Evolutionary conservation across 2,113 vertebrate genomes (phyloP).

Genomic region (Pseudolaguvia tuberculata): DNA sequence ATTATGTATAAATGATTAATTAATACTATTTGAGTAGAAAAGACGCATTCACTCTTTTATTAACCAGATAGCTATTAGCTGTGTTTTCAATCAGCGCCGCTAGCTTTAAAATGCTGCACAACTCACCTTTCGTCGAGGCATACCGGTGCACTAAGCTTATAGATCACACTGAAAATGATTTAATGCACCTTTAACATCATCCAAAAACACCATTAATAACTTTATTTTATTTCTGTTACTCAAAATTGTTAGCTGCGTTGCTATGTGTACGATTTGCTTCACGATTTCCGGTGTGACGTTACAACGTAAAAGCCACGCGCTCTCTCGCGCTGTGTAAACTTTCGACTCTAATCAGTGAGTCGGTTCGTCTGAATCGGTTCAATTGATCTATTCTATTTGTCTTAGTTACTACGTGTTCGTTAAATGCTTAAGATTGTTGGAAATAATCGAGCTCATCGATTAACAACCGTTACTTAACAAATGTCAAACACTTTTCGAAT

Average conservation of each 20-base stretch:
- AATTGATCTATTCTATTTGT: not conserved
- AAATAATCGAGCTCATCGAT: not conserved
- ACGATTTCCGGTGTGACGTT: not conserved
- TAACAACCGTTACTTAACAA: not conserved
- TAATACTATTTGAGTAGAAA: too few species aligned
- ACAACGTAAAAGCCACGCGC: constrained; percentile 17
- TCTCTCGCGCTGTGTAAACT: not conserved
- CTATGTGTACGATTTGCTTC: constrained; percentile 8
- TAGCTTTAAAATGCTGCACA: constrained; percentile 5
- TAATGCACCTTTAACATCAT: not conserved
- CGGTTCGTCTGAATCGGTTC: not conserved
- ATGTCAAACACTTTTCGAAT: not conserved
- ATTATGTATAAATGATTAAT: not conserved
- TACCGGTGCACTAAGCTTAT: constrained; percentile 11
- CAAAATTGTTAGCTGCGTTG: not conserved
- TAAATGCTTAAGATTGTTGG: too few species aligned
- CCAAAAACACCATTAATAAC: not conserved
- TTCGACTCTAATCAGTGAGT: not conserved
- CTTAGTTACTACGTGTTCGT: too few species aligned
- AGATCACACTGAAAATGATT: not conserved
- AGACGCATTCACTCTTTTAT: not conserved
- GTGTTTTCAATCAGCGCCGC: constrained; percentile 1
- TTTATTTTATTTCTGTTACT: not conserved
- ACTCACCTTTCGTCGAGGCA: constrained; percentile 47
- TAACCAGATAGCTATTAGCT: not conserved